Base-by-base conservation (phyloP, 2,797 vertebrate genomes). In the Liasis olivaceus region DNA sequence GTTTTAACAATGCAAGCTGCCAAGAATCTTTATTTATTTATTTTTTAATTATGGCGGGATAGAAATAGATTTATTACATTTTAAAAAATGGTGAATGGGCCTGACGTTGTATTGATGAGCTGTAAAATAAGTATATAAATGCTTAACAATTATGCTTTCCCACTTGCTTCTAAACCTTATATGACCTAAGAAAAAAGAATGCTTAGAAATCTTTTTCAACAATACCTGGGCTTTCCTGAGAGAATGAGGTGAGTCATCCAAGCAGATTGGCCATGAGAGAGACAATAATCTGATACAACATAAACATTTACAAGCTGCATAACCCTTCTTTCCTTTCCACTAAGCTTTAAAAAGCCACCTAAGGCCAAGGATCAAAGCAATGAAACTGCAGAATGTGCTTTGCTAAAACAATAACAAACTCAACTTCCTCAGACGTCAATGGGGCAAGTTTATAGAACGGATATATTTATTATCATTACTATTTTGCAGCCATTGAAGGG, bases 261-360 rank as follows among this genome's bases (percentile, higher is more conserved):
- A 96, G 86, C 94, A 96, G 95, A 97, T 94, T 96, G 94, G 87
- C 91, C 94, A 93, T 88, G 94, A 95, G 95, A 96, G 89, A 94
- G 94, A 96, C 96, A 95, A 60, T 91, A 95, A 95, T 95, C 96
- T 97, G 96, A 96, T 96, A 95, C 95, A 96, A 96, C 92, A 97
- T 95, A 95, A 96, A 95, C 96, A 95, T 97, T 97, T 97, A 97
- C 95, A 96, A 97, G 94, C 94, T 85, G 95, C 84, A 94, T 96
- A 96, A 95, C 95, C 92, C 95, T 95, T 95, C 93, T 96, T 93
- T 88, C 89, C 86, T 91, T 36, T 54, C 91, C 92, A 91, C 95
- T 95, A 93, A 1, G 0, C 94, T 96, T 95, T 89, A 94, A 94
- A 96, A 96, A 96, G 94, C 94, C 94, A 94, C 31, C 5, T 94